A percentile compares a stretch with the other conserved stretches of the same genome.
These are phyloP conservation scores for Hippocampus guttulatus DNA, from an alignment of 2,113 vertebrate species.

Conservation along the genomic window DNA sequence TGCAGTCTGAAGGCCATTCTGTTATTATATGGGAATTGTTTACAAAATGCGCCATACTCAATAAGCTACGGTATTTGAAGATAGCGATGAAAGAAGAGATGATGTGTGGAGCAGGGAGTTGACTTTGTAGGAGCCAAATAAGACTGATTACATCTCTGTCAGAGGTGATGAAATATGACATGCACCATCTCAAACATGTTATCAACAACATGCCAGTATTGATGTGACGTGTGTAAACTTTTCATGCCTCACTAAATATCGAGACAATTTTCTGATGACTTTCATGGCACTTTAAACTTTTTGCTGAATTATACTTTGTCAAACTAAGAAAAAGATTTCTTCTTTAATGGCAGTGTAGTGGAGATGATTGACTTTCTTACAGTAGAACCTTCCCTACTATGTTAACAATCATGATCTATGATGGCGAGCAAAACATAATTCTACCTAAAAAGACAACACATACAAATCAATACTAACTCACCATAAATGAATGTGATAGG, in stretches of 20 bases:
- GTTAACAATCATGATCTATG: neutral
- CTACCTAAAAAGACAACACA: too few species aligned
- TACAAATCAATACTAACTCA: too few species aligned
- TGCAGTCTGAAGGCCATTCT: neutral
- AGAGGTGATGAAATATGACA: constrained; percentile 44
- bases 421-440: neutral
- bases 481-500: too few species aligned
- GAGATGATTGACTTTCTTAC: neutral
- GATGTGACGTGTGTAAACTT: neutral
- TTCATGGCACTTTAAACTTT: neutral
- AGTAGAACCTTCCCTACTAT: too few species aligned
- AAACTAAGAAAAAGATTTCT: neutral
- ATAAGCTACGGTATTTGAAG: neutral
- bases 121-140: neutral
- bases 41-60: neutral
- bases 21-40: neutral
- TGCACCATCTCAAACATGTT: constrained; percentile 20
- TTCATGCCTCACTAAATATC: neutral
- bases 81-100: constrained; percentile 4
- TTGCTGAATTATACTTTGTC: neutral
- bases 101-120: neutral
- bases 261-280: neutral
- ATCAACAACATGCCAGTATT: neutral
- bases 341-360: neutral
- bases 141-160: constrained; percentile 9